A percentile compares a stretch with the other conserved stretches of the same genome.
These are phyloP conservation scores for Brachyptera risi DNA, from an alignment of 2,888 invertebrate genomes.

Conservation along the genomic window DNA sequence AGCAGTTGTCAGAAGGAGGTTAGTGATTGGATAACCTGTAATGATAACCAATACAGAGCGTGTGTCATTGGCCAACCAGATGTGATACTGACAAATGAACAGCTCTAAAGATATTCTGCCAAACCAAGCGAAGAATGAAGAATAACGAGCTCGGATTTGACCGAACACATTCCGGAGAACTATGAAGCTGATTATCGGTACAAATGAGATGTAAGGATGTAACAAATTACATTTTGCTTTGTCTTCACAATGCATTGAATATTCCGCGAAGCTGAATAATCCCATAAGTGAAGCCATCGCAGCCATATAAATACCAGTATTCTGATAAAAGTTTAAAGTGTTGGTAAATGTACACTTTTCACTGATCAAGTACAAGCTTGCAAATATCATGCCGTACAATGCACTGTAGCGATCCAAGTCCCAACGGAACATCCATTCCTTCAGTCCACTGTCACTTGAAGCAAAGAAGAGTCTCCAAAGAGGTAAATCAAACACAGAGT, in stretches of 20 bases:
- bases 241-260: too few relatives aligned
- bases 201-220: slow-evolving; percentile 87
- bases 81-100: background rate
- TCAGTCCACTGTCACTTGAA: too few relatives aligned
- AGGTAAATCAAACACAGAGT: too few relatives aligned
- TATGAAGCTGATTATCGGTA: slow-evolving; percentile 57
- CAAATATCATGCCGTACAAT: slow-evolving; percentile 86
- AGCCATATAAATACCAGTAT: too few relatives aligned
- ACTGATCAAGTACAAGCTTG: slow-evolving; percentile 75
- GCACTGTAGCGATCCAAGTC: slow-evolving; percentile 87
- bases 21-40: background rate
- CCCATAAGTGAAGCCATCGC: slow-evolving; percentile 77
- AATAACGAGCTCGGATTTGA: background rate
- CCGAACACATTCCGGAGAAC: background rate
- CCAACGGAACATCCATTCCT: slow-evolving; percentile 94
- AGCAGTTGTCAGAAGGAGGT: background rate
- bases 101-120: background rate
- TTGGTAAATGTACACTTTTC: too few relatives aligned
- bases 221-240: slow-evolving; percentile 89
- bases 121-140: background rate
- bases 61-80: background rate
- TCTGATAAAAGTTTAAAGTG: too few relatives aligned
- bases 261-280: too few relatives aligned
- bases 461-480: too few relatives aligned
- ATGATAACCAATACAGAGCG: background rate